Conservation (phyloP, 2,888 invertebrate species). For the Lacanobia wlatinum region DNA sequence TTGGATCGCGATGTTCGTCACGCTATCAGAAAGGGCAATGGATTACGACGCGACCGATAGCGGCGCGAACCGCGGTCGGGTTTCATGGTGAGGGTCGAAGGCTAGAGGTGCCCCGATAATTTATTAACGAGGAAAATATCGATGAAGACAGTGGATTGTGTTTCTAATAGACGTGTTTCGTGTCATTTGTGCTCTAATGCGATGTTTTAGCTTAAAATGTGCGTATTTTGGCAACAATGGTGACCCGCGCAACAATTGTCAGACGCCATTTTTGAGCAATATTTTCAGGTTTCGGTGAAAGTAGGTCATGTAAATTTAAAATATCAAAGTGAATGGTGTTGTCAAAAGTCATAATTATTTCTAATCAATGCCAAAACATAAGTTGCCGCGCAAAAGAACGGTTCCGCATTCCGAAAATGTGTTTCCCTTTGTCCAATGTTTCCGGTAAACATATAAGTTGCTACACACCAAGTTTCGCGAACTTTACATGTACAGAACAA, state of each 20-base stretch:
- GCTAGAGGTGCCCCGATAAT: slow-evolving; percentile 48
- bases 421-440: slow-evolving; percentile 1
- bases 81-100: slow-evolving; percentile 30
- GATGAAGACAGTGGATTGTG: slow-evolving; percentile 24
- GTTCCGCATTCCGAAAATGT: neutral
- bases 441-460: neutral
- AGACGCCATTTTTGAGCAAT: neutral
- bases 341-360: neutral
- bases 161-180: neutral
- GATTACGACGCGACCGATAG: slow-evolving; percentile 31
- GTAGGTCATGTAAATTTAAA: neutral
- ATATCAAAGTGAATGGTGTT: neutral
- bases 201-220: neutral
- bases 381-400: neutral
- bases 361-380: neutral
- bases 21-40: slow-evolving; percentile 37
- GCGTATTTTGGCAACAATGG: slow-evolving; percentile 8
- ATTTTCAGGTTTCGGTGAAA: neutral
- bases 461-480: neutral
- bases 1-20: slow-evolving; percentile 7
- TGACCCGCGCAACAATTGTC: neutral
- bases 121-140: slow-evolving; percentile 36
- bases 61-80: slow-evolving; percentile 7
- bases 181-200: slow-evolving; percentile 2
- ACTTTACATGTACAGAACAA: slow-evolving; percentile 13